phyloP scores from a whole-genome alignment of 2,113 vertebrate genomes.

The mouse (Mus musculus) region GRCm39 chr4:126925001-126925500 shows the following conservation, averaged over 20 bases:
- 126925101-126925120: slow-evolving; percentile 80
- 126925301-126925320: slow-evolving; percentile 60
- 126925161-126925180: slow-evolving; percentile 73
- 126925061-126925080: slow-evolving; percentile 81
- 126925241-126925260: slow-evolving; percentile 79
- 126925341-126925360: slow-evolving; percentile 68
- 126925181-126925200: slow-evolving; percentile 85
- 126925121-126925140: slow-evolving; percentile 77
- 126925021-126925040: slow-evolving; percentile 79
- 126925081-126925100: slow-evolving; percentile 79
- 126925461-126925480: slow-evolving; percentile 70
- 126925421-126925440: slow-evolving; percentile 75
- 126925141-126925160: slow-evolving; percentile 74
- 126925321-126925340: slow-evolving; percentile 73
- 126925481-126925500: slow-evolving; percentile 78
- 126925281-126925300: slow-evolving; percentile 44
- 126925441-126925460: slow-evolving; percentile 58
- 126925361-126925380: slow-evolving; percentile 67
- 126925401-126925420: slow-evolving; percentile 63
- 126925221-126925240: slow-evolving; percentile 78
- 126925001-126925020: slow-evolving; percentile 76
- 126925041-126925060: slow-evolving; percentile 79
- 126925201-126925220: slow-evolving; percentile 83
- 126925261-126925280: slow-evolving; percentile 76
- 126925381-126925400: slow-evolving; percentile 77